phyloP scores from a whole-genome alignment of 30 jellyfish, hydroid and myxozoan species.

The Aurelia coerulea region DNA sequence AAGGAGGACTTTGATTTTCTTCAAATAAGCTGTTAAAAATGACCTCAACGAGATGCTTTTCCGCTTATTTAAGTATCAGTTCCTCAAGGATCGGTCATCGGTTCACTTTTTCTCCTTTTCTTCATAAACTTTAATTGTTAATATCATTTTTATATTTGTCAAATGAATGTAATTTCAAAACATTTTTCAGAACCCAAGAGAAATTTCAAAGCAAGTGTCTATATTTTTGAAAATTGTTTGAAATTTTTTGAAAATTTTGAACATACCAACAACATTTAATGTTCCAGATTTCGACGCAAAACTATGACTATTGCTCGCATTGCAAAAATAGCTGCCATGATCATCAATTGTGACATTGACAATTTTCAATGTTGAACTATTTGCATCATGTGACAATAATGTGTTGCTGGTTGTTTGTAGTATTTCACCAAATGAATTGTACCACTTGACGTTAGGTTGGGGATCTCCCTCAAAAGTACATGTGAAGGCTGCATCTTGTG shows the following conservation, averaged over 20 bases:
- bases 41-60: too few relatives aligned
- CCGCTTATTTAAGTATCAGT: too few relatives aligned
- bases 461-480: conserved; percentile 11
- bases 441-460: conserved; percentile 15
- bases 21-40: too few relatives aligned
- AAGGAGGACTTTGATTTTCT: too few relatives aligned
- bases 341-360: conserved; percentile 33
- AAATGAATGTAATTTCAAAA: too few relatives aligned
- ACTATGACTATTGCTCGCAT: conserved; percentile 38
- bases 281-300: conserved; percentile 8
- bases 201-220: too few relatives aligned
- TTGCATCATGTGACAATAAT: neutral
- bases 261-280: conserved; percentile 37
- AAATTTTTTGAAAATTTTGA: neutral
- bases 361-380: conserved; percentile 3
- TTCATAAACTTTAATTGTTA: too few relatives aligned
- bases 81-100: too few relatives aligned
- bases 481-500: conserved; percentile 11
- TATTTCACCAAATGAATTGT: neutral
- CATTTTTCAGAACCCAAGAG: too few relatives aligned
- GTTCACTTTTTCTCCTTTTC: too few relatives aligned
- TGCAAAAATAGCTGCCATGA: conserved; percentile 39
- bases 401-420: neutral
- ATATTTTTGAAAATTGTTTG: too few relatives aligned
- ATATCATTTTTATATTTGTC: too few relatives aligned